These are phyloP conservation scores for Noturus placidus DNA, from an alignment of 2,113 vertebrate genomes.

Conservation along the genomic window DNA sequence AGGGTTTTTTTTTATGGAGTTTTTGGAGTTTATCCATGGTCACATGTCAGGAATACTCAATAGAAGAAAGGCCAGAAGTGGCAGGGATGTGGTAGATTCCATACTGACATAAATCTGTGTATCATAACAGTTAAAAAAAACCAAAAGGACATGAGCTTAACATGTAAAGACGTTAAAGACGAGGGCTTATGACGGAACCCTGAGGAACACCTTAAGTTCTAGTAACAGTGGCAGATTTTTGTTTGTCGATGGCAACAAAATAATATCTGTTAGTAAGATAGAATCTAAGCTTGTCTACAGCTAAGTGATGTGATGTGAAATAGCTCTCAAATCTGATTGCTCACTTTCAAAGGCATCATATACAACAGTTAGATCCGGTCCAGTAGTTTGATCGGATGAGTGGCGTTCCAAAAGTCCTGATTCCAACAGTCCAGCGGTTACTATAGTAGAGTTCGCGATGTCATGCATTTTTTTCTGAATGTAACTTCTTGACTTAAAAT, in stretches of 20 bases:
- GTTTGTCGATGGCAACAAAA: background rate
- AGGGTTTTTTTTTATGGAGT: no score
- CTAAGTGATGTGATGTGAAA: background rate
- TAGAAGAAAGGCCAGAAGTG: background rate
- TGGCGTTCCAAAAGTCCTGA: background rate
- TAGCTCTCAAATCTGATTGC: background rate
- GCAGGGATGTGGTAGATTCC: background rate
- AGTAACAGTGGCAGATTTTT: background rate
- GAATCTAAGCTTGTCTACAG: background rate
- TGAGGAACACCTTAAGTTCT: background rate
- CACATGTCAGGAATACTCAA: background rate
- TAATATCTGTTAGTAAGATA: background rate
- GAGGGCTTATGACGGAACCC: background rate
- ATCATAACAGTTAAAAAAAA: background rate
- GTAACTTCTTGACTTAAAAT: background rate
- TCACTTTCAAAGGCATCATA: background rate
- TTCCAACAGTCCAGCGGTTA: background rate
- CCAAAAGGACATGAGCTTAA: background rate
- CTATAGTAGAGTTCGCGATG: no score
- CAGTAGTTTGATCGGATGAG: background rate
- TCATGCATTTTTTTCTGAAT: background rate
- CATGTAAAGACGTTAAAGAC: background rate
- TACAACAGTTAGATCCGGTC: background rate
- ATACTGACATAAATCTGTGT: background rate
- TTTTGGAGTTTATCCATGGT: background rate